phyloP scores from a whole-genome alignment of 2,113 vertebrate genomes.

The Mionectes macconnelli region DNA sequence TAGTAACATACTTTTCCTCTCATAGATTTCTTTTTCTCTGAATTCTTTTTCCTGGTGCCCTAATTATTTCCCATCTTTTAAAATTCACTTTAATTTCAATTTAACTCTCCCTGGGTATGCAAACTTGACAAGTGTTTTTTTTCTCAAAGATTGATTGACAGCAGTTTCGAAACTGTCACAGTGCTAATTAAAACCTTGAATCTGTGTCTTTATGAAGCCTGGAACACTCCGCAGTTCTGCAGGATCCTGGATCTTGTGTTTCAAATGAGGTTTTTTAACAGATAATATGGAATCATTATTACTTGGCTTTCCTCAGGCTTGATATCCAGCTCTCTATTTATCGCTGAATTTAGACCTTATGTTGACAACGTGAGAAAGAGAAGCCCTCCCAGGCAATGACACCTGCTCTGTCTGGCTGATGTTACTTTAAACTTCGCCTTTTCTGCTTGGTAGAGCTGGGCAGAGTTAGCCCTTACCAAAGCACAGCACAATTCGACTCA shows the following conservation, averaged over 20 bases:
- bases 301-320: slow-evolving; percentile 30
- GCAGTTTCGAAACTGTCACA: slow-evolving; percentile 33
- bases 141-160: slow-evolving; percentile 44
- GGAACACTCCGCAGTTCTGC: slow-evolving; percentile 2
- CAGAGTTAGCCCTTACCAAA: neutral
- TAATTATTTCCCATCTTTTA: slow-evolving; percentile 58
- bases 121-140: slow-evolving; percentile 17
- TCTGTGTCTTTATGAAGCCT: slow-evolving; percentile 20
- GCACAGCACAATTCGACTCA: neutral
- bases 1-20: slow-evolving; percentile 1
- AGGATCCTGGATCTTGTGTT: slow-evolving; percentile 13
- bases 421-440: neutral
- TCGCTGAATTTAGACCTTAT: neutral
- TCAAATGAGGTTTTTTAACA: slow-evolving; percentile 5
- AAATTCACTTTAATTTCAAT: slow-evolving; percentile 64
- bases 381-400: neutral
- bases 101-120: slow-evolving; percentile 41
- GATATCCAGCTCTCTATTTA: neutral
- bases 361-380: neutral
- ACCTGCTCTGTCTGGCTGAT: neutral
- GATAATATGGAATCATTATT: slow-evolving; percentile 13
- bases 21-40: slow-evolving; percentile 31
- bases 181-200: slow-evolving; percentile 57
- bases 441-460: neutral
- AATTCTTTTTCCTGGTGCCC: neutral